These are phyloP conservation scores for Elanus axillaris DNA, from an alignment of 2,113 vertebrate species.

Conservation along the genomic window DNA sequence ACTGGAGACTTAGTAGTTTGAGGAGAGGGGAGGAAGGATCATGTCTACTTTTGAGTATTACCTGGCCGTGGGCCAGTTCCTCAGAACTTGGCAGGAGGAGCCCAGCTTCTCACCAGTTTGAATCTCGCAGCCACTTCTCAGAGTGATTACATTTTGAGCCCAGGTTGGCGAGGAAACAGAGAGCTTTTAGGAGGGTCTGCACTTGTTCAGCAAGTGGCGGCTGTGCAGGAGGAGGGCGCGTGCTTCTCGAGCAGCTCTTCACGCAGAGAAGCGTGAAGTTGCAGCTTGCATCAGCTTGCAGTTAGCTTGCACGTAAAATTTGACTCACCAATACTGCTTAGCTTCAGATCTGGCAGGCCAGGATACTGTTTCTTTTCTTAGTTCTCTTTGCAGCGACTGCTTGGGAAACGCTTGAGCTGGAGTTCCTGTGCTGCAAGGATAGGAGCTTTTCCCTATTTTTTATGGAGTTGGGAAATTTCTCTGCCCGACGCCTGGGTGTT, in stretches of 20 bases:
- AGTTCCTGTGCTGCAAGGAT: background rate
- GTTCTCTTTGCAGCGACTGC: background rate
- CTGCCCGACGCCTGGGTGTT: background rate
- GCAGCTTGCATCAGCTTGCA: background rate
- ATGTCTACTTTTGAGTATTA: background rate
- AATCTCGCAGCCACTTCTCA: background rate
- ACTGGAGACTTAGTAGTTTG: background rate
- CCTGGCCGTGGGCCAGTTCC: background rate
- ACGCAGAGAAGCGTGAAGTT: fast-evolving
- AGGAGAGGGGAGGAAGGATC: background rate
- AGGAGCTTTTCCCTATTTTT: background rate
- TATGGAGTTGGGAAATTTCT: background rate
- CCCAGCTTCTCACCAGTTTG: background rate
- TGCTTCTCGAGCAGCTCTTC: background rate
- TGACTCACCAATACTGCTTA: background rate
- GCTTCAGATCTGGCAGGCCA: background rate
- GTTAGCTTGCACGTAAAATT: background rate
- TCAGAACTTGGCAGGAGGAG: background rate
- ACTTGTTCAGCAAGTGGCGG: fast-evolving
- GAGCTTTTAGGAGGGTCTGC: background rate
- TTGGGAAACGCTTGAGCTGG: fast-evolving
- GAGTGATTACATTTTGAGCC: background rate
- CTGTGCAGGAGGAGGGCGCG: fast-evolving
- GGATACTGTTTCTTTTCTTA: background rate
- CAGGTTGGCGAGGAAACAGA: background rate